phyloP scores from a whole-genome alignment of 2,113 vertebrate genomes.

The Uropsilus gracilis region DNA sequence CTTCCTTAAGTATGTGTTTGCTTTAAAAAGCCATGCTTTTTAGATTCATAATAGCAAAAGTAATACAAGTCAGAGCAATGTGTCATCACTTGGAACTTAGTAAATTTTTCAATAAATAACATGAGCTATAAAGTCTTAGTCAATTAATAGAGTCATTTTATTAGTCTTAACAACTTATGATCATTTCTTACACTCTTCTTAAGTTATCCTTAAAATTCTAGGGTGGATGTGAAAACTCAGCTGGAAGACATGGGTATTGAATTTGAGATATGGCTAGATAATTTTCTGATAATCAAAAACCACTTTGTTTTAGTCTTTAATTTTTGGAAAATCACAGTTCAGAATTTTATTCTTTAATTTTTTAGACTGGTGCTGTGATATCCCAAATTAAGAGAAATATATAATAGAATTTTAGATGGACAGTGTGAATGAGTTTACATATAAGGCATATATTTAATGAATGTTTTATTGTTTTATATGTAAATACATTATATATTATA shows the following conservation, averaged over 20 bases:
- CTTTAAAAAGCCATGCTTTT: not conserved
- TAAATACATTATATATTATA: not conserved
- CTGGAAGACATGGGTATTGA: not conserved
- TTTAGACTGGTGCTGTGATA: not conserved
- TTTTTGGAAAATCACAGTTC: conserved; percentile 40
- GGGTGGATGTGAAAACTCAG: not conserved
- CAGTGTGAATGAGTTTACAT: not conserved
- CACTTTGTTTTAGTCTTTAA: not conserved
- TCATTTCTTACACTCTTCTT: no score
- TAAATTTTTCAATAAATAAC: not conserved
- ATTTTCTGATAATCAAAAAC: conserved; percentile 14
- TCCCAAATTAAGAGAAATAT: not conserved
- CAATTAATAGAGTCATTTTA: conserved; percentile 3
- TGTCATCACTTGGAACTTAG: not conserved
- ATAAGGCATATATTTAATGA: not conserved
- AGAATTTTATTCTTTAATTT: conserved; percentile 33
- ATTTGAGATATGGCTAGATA: not conserved
- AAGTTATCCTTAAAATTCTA: not conserved
- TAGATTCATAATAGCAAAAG: not conserved
- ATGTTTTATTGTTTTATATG: not conserved
- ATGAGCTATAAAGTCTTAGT: not conserved
- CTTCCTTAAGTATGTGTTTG: not conserved
- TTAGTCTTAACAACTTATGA: not conserved
- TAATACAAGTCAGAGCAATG: conserved; percentile 16
- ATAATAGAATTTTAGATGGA: not conserved